These are phyloP conservation scores for Pentalonia nigronervosa DNA, from an alignment of 1,140 invertebrate genomes.

Conservation along the genomic window DNA sequence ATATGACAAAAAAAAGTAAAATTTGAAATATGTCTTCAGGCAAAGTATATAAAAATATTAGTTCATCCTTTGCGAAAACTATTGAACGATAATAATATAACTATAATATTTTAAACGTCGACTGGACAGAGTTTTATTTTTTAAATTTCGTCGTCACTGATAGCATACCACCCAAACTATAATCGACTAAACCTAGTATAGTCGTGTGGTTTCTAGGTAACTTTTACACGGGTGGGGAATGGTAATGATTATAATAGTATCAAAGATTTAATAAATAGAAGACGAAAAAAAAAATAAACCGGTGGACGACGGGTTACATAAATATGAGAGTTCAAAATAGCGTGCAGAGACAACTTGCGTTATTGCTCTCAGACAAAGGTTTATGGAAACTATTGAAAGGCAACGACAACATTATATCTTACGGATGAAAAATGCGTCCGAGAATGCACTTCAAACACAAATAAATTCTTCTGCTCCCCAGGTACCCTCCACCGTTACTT, in stretches of 20 bases:
- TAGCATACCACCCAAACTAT: not conserved
- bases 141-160: not conserved
- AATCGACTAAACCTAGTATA: not conserved
- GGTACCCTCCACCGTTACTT: not conserved
- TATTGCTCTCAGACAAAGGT: not conserved
- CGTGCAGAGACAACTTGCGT: not conserved
- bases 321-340: not conserved
- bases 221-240: not conserved
- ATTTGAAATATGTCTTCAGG: not conserved
- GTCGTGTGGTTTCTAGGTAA: not conserved
- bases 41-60: not conserved
- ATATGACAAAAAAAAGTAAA: too few relatives aligned
- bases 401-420: slow-evolving; percentile 6
- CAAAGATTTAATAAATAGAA: not conserved
- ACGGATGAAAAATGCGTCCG: not conserved
- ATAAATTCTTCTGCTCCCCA: not conserved
- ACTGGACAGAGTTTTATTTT: not conserved
- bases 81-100: not conserved
- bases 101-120: not conserved
- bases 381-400: not conserved
- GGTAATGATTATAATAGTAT: not conserved
- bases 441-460: slow-evolving; percentile 15
- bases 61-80: not conserved
- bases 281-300: not conserved
- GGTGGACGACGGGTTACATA: not conserved